Evolutionary conservation across 2,888 invertebrate species (phyloP).

Genomic region (Ophion obscuratus): DNA sequence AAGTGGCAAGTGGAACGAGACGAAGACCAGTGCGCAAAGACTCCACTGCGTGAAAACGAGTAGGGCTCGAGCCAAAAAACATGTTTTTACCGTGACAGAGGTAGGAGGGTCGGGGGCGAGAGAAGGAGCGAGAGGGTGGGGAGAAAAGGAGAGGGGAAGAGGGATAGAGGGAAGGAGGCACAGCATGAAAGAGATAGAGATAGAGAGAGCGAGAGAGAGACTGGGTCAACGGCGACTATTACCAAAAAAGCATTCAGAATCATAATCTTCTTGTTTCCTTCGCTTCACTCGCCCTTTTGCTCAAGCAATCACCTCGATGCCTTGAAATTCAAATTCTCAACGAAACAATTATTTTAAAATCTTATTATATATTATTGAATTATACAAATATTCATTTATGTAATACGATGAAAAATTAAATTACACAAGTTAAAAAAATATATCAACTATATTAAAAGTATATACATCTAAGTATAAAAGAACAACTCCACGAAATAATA

Average conservation of each 20-base stretch:
- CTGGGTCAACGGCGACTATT: constrained; percentile 61
- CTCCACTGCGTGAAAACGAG: constrained; percentile 17
- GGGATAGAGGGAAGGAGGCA: too few relatives aligned
- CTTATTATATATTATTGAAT: neutral
- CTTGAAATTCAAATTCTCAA: neutral
- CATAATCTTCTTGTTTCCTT: constrained; percentile 27
- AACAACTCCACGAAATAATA: too few relatives aligned
- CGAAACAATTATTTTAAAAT: neutral
- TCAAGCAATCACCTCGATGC: neutral
- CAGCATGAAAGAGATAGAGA: neutral
- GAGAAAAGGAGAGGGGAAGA: neutral
- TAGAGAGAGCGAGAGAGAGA: constrained; percentile 60
- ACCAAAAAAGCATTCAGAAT: constrained; percentile 33
- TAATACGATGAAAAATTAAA: too few relatives aligned
- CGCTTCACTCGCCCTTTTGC: neutral
- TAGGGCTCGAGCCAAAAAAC: constrained; percentile 3
- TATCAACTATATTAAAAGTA: too few relatives aligned
- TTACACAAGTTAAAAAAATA: too few relatives aligned
- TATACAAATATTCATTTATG: too few relatives aligned
- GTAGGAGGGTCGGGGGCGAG: neutral
- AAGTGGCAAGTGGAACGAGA: constrained; percentile 43
- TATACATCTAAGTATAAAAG: too few relatives aligned
- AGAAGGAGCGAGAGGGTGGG: neutral
- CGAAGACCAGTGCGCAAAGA: constrained; percentile 26
- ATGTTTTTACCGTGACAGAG: neutral